phyloP scores from a whole-genome alignment of 1,140 invertebrate genomes.

The Lysiphlebus fabarum region DNA sequence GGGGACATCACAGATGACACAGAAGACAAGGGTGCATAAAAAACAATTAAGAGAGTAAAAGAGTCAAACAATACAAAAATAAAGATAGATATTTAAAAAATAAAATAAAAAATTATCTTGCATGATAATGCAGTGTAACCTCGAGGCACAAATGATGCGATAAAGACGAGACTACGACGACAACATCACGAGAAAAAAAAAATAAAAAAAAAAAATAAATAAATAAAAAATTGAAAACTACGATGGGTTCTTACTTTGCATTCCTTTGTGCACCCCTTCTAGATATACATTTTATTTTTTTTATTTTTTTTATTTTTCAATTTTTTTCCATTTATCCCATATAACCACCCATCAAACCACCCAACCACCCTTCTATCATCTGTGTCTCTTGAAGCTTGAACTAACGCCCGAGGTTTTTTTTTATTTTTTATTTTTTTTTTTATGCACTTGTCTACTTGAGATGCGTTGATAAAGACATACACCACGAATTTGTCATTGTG shows the following conservation, averaged over 20 bases:
- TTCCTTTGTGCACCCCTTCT: slow-evolving; percentile 52
- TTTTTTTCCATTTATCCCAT: too few species aligned
- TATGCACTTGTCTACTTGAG: slow-evolving; percentile 56
- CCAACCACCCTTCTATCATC: slow-evolving; percentile 29
- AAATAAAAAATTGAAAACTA: slow-evolving; percentile 24
- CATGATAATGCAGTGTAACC: slow-evolving; percentile 52
- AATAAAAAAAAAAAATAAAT: slow-evolving; percentile 21
- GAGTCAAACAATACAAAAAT: slow-evolving; percentile 28
- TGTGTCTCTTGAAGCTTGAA: slow-evolving; percentile 48
- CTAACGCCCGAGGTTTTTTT: slow-evolving; percentile 45
- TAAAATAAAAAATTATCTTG: slow-evolving; percentile 37
- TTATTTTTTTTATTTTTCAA: too few species aligned
- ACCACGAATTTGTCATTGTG: slow-evolving; percentile 42
- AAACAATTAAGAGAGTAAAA: slow-evolving; percentile 47
- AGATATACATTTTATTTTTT: slow-evolving; percentile 22
- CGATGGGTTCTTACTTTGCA: slow-evolving; percentile 53
- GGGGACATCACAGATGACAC: slow-evolving; percentile 15
- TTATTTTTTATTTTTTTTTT: slow-evolving; percentile 23
- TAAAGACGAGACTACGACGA: slow-evolving; percentile 40
- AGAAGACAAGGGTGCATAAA: slow-evolving; percentile 11
- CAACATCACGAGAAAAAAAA: slow-evolving; percentile 33
- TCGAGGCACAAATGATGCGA: slow-evolving; percentile 38
- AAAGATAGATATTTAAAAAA: slow-evolving; percentile 9
- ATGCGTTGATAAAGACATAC: slow-evolving; percentile 54
- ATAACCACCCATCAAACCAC: slow-evolving; percentile 28